Conservation (phyloP, 2,113 vertebrate species). For the Azemiops feae region DNA sequence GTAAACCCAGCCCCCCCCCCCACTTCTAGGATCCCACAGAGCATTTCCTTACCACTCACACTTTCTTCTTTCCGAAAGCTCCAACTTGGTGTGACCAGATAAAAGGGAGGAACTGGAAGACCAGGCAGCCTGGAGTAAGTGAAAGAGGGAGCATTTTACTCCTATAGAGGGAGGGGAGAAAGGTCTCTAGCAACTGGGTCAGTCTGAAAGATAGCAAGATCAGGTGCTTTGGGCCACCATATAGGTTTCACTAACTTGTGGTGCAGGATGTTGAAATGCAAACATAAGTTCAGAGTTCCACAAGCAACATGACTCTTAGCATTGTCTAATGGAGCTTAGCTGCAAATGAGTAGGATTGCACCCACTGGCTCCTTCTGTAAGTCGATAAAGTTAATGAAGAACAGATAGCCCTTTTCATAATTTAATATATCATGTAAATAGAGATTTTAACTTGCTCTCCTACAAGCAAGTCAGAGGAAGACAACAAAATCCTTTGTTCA, state of each 20-base stretch:
- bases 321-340: not conserved
- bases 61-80: not conserved
- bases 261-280: not conserved
- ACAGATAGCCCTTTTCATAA: not conserved
- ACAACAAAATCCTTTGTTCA: not conserved
- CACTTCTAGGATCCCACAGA: too few relatives aligned
- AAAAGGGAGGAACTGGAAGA: not conserved
- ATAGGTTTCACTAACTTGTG: not conserved
- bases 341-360: not conserved
- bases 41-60: not conserved
- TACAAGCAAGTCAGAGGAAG: not conserved
- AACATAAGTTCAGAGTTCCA: not conserved
- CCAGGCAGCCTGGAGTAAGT: not conserved
- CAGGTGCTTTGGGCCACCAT: too few relatives aligned
- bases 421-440: not conserved
- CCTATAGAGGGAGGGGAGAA: not conserved
- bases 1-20: not conserved
- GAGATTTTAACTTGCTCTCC: not conserved
- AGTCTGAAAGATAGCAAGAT: not conserved
- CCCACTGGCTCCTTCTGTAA: not conserved
- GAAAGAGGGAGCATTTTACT: not conserved
- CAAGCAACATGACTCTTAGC: not conserved
- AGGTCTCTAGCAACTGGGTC: too few relatives aligned
- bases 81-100: not conserved
- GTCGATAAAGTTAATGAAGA: not conserved